A percentile compares a stretch with the other conserved stretches of the same genome.
These are phyloP conservation scores for Amazona guildingii DNA, from an alignment of 2,113 vertebrate species.

Conservation along the genomic window DNA sequence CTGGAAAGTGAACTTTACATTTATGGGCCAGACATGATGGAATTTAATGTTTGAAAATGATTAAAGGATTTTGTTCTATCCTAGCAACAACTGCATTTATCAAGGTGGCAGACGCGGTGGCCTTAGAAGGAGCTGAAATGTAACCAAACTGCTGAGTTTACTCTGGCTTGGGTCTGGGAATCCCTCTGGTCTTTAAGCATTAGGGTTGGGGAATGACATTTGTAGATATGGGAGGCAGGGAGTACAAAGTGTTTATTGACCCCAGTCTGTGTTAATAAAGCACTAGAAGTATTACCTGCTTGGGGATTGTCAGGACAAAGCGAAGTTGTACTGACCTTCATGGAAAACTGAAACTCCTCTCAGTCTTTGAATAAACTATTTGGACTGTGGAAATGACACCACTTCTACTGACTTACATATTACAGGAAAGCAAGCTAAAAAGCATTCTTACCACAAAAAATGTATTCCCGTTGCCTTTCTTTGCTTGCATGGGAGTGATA, in stretches of 20 bases:
- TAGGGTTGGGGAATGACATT: constrained; percentile 19
- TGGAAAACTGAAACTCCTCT: constrained; percentile 16
- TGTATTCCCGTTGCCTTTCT: not conserved
- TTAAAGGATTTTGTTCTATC: constrained; percentile 73
- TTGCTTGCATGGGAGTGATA: not conserved
- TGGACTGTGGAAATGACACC: not conserved
- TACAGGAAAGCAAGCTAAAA: not conserved
- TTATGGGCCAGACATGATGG: constrained; percentile 67
- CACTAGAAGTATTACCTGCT: constrained; percentile 45
- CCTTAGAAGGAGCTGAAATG: constrained; percentile 50
- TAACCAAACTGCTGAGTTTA: constrained; percentile 40
- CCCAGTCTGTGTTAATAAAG: constrained; percentile 57
- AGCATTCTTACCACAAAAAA: not conserved
- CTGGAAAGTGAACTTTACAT: constrained; percentile 70
- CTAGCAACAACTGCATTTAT: constrained; percentile 68
- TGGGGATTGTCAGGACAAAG: constrained; percentile 12
- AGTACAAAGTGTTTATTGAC: constrained; percentile 64
- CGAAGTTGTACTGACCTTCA: not conserved
- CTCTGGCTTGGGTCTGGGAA: not conserved
- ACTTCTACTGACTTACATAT: not conserved
- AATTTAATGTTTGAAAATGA: constrained; percentile 69
- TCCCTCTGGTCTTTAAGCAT: constrained; percentile 45
- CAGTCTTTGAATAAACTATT: constrained; percentile 8
- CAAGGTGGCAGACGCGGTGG: constrained; percentile 66
- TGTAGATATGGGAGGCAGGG: constrained; percentile 19